Base-by-base conservation (phyloP, 2,797 vertebrate species). In the Odontamblyopus rebecca region DNA sequence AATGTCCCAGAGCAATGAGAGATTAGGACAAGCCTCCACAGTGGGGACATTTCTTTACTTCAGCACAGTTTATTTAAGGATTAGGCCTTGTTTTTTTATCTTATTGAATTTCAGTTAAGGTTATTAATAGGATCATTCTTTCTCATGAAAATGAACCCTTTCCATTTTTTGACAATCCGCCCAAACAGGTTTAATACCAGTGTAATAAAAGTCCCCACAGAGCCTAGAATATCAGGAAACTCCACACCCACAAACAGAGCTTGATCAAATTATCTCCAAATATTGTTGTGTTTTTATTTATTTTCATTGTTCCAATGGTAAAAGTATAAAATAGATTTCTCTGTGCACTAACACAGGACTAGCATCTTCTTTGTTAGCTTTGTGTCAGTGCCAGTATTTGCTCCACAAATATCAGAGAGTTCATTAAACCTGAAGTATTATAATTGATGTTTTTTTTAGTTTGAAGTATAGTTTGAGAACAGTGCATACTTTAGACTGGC, bases 21-120 rank as follows among this genome's bases (percentile, higher is more conserved):
- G 86, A 92, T 89, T 83, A 84, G 73, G 74, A 80, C 85, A 87
- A 86, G 85, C 83, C 79, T 85, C 70, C 70, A 76, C 83, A 79
- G 77, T 74, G 72, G 68, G 80, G 82, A 78, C 74, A 72, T 82
- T 83, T 79, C 85, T 84, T 78, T 67, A 81, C 76, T 85, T 84
- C 80, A 75, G 74, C 53, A 76, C 76, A 85, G 82, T 89, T 85
- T 86, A 84, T 87, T 89, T 88, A 77, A 77, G 78, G 83, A 86
- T 89, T 86, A 85, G 71, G 74, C 77, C 71, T 71, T 81, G 61
- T 74, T 78, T 88, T 87, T 82, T 68, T 64, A 66, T 64, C 81
- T 80, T 82, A 85, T 89, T 82, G 80, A 80, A 77, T 76, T 78
- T 63, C 71, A 67, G 74, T 74, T 68, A 75, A 82, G 88, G 83